phyloP scores from a whole-genome alignment of 2,113 vertebrate species.

The Crotalus viridis region DNA sequence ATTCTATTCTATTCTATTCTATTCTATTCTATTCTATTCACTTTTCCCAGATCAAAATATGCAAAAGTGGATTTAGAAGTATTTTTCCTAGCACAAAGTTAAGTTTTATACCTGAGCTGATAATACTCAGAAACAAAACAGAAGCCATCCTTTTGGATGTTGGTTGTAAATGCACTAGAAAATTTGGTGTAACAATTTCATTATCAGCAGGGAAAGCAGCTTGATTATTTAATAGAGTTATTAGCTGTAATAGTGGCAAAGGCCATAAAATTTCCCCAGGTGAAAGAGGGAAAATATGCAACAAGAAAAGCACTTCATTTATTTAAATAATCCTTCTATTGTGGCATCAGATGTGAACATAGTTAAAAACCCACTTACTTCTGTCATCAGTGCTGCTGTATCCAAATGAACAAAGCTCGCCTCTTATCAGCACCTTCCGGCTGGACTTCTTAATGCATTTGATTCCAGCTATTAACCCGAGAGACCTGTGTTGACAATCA shows the following conservation, averaged over 20 bases:
- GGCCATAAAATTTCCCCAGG: constrained; percentile 43
- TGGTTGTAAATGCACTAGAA: constrained; percentile 1
- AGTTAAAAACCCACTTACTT: constrained; percentile 52
- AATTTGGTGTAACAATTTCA: background rate
- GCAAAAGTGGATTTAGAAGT: background rate
- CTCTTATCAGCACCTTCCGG: constrained; percentile 67
- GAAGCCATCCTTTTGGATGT: background rate
- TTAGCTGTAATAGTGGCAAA: constrained; percentile 20
- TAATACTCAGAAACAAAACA: background rate
- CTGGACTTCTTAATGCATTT: constrained; percentile 67
- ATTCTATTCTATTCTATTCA: background rate
- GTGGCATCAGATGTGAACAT: constrained; percentile 45
- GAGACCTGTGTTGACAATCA: constrained; percentile 49
- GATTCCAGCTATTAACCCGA: constrained; percentile 74
- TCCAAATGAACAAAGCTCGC: constrained; percentile 62
- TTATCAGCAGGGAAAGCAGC: background rate
- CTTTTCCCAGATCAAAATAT: background rate
- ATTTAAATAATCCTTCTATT: constrained; percentile 66
- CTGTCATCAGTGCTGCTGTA: constrained; percentile 56
- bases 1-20: no score
- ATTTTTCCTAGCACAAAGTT: background rate
- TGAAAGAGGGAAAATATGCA: constrained; percentile 19
- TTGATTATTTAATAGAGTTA: constrained; percentile 20
- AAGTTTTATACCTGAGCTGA: background rate
- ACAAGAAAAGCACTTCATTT: constrained; percentile 43